Evolutionary conservation across 2,797 vertebrate genomes (phyloP), one percentile per base, ranked within the genome.

Genomic region (Hyperoplus immaculatus): DNA sequence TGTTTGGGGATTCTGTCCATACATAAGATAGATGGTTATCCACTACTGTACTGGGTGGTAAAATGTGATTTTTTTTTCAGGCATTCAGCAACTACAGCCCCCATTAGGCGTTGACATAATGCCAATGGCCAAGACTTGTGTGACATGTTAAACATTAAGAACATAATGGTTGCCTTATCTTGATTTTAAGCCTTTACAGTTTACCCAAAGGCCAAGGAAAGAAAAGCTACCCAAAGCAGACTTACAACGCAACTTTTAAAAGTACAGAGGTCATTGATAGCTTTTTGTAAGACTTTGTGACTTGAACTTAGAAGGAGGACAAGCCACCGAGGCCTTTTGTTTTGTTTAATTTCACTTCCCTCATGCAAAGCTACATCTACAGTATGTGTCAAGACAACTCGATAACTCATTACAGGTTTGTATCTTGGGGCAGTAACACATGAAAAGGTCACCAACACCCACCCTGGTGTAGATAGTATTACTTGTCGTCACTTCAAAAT

Each of bases 111-210:
- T 13, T 68, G 66, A 79, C 72, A 69, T 38, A 45, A 64, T 5
- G 61, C 62, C 68, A 62, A 12, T 56, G 39, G 46, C 62, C 62
- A 12, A 36, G 16, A 39, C 51, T 39, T n/a, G 4, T 51, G 16
- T 55, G 54, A 69, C 49, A 13, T 11, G 36, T 69, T 57, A 46
- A 58, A 72, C 18, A 29, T 8, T 13, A 42, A 29, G 29, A 29
- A 14, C 54, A 50, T 47, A 49, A 36, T 46, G 42, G n/a, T 10
- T 62, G n/a, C 66, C 46, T 69, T 14, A 56, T 78, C 65, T 66
- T 38, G 12, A 50, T 65, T 57, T 60, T 3, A 53, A 64, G 56
- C 8, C 75, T 45, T 53, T 50, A 11, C 53, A 62, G 13, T 49
- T 56, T 50, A 51, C 66, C 16, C 29, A 3, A 49, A 41, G 59